A percentile compares a stretch with the other conserved stretches of the same genome.
phyloP scores from a whole-genome alignment of 1,140 invertebrate species.

The Cataglyphis hispanica region DNA sequence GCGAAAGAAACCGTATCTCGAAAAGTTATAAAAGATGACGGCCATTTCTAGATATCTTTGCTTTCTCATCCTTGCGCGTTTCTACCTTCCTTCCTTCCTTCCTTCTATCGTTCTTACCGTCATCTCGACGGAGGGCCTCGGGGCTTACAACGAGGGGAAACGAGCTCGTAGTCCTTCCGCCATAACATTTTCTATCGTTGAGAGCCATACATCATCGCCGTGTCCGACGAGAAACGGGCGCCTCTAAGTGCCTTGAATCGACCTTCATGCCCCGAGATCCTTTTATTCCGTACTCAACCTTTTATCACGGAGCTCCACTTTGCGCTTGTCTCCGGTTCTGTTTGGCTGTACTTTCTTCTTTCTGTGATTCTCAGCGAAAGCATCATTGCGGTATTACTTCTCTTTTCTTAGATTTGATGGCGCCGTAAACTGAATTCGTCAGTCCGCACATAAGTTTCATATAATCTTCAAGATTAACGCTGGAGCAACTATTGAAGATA shows the following conservation, averaged over 20 bases:
- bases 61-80: constrained; percentile 28
- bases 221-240: constrained; percentile 76
- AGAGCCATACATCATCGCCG: constrained; percentile 83
- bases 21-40: constrained; percentile 78
- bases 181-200: constrained; percentile 74
- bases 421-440: constrained; percentile 6
- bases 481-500: not conserved
- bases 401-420: not conserved
- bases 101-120: constrained; percentile 62
- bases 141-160: constrained; percentile 66
- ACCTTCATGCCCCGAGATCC: constrained; percentile 67
- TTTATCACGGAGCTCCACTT: constrained; percentile 65
- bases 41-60: constrained; percentile 77
- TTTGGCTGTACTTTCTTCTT: constrained; percentile 46
- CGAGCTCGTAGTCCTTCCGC: constrained; percentile 73
- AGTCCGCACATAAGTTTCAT: not conserved
- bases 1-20: constrained; percentile 33
- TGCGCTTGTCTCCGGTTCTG: constrained; percentile 48
- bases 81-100: constrained; percentile 51
- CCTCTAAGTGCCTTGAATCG: constrained; percentile 80
- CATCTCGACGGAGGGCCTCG: constrained; percentile 33
- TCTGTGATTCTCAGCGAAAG: not conserved
- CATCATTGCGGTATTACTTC: constrained; percentile 16
- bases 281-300: constrained; percentile 70
- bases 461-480: not conserved